Evolutionary conservation across 2,888 invertebrate species (phyloP), one percentile per base, ranked within the genome.

Genomic region (Crocallis elinguaria): DNA sequence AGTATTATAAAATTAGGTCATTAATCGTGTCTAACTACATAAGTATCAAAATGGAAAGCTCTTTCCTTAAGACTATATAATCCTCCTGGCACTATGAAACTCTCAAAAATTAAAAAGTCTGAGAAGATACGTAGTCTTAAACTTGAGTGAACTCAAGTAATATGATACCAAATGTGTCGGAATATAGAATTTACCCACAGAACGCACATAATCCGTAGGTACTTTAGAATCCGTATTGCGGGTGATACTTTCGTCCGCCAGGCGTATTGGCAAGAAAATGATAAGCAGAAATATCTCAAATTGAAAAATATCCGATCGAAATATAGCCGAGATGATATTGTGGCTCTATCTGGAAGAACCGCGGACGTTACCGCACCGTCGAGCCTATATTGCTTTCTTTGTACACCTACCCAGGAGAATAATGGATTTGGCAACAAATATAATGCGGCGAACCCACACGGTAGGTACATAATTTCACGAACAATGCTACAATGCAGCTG

Each of bases 221-320:
- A 41, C 36, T 38, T 44, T 23, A 33, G 39, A 49, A 49, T 37
- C 39, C 43, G 35, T 54, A 52, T 35, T 36, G 37, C 19, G 27
- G 23, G 23, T 48, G 19, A 42, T 30, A 51, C 43, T 38, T 43
- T 32, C 38, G 19, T 25, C 53, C 17, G 46, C 25, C 30, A 36
- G 46, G 42, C 36, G 38, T 42, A 49, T 43, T 33, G 58, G 54
- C 57, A 59, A 62, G 65, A 65, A 66, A 72, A 73, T 71, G 73
- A 73, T 73, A 71, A 69, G 64, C 60, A 71, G 69, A 66, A 69
- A 74, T 69, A 71, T 74, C 69, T 72, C 41, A 65, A 77, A 79
- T 76, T 77, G 66, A 66, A 75, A 78, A 77, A 79, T 75, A 66
- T 73, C 66, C 59, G 66, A 67, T 73, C 68, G 71, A 74, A 75